phyloP scores from a whole-genome alignment of 2,113 vertebrate species.

The Ptyas mucosa region DNA sequence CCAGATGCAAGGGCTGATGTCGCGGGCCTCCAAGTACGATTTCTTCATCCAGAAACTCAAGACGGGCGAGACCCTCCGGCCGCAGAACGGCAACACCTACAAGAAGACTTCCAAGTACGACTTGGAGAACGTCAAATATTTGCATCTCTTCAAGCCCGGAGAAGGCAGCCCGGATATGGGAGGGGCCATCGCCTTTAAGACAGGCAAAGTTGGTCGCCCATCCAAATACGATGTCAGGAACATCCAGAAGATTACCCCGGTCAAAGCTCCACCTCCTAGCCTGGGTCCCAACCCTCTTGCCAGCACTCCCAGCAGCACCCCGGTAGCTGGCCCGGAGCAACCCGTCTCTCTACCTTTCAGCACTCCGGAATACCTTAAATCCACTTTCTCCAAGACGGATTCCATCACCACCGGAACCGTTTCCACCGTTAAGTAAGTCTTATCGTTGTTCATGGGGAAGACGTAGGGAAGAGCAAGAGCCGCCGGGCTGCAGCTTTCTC shows the following conservation, averaged over 20 bases:
- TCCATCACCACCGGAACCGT: conserved; percentile 99
- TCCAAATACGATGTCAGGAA: conserved; percentile 96
- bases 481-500: neutral
- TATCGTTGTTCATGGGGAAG: neutral
- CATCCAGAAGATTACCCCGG: conserved; percentile 88
- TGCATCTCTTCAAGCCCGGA: conserved; percentile 96
- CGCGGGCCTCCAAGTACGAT: conserved; percentile 93
- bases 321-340: conserved; percentile 80
- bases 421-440: conserved; percentile 96
- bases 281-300: conserved; percentile 81
- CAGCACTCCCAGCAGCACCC: conserved; percentile 72
- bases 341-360: conserved; percentile 84
- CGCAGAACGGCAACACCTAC: conserved; percentile 91
- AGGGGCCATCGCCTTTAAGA: conserved; percentile 97
- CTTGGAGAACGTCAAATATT: conserved; percentile 95
- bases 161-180: conserved; percentile 97
- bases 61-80: conserved; percentile 87
- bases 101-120: conserved; percentile 98
- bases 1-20: conserved; percentile 86
- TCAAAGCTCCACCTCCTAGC: conserved; percentile 78
- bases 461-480: neutral
- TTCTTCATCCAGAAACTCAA: conserved; percentile 98
- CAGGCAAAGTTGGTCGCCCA: conserved; percentile 94
- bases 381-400: conserved; percentile 98
- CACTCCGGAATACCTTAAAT: conserved; percentile 90